Base-by-base conservation (phyloP, 2,113 vertebrate genomes). In the Pelecanoides urinatrix region DNA sequence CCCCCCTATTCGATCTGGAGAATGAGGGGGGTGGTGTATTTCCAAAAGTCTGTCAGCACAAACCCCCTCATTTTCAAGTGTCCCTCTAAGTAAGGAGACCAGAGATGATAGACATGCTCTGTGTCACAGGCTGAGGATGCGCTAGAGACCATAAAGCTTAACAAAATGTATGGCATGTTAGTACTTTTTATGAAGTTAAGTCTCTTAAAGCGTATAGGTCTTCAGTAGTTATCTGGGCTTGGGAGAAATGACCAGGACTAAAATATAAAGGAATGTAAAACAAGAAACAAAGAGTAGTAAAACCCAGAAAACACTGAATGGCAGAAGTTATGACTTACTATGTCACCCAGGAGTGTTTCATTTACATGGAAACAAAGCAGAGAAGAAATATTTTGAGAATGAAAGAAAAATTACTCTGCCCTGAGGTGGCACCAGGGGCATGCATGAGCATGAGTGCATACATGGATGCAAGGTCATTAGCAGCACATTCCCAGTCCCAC, bases 321-420 rank as follows among this genome's bases (percentile, higher is more conserved):
- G 79, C 75, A 83, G 29, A 84, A 81, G 53, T 75, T 68, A 56
- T 0, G 3, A 70, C 47, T 82, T 77, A 32, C 20, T 7, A 2
- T 13, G 26, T 52, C 72, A 80, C 32, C 17, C 63, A 49, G 11
- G 10, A 80, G 36, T 12, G 26, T 34, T 88, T 74, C 23, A 71
- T 94, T 92, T 91, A 89, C 85, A 86, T 22, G 44, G 72, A 73
- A 91, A 91, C 27, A 76, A 86, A 96, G 74, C 19, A 83, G n/a
- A 72, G 59, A 36, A 38, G 55, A 71, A 79, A 32, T n/a, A 81
- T 20, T 70, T 68, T 63, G 52, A 58, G 74, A 75, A 81, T 40
- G 63, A 91, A 89, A 78, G n/a, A 58, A 65, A 58, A 67, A 44
- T 0, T 0, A 61, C 27, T 74, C 36, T 74, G 86, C 72, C 75